Evolutionary conservation across 2,888 invertebrate genomes (phyloP).

Genomic region (Rhopalosiphum nymphaeae): DNA sequence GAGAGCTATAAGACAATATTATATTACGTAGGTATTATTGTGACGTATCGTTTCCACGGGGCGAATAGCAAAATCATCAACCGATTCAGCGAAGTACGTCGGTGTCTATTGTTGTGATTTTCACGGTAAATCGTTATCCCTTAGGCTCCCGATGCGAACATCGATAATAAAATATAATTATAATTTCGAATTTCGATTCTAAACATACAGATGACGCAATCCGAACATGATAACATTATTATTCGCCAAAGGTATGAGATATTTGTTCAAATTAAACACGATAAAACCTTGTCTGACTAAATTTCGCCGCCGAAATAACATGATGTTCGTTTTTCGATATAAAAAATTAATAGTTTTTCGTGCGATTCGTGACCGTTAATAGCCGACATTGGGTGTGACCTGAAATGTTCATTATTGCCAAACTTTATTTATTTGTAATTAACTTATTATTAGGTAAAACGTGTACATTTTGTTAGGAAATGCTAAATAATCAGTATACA

Average conservation of each 20-base stretch:
- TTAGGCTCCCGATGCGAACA: not conserved
- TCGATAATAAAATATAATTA: slow-evolving; percentile 3
- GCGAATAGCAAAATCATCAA: too few species aligned
- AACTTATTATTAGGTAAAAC: not conserved
- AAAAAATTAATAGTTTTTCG: slow-evolving; percentile 51
- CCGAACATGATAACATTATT: slow-evolving; percentile 6
- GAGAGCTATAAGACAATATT: not conserved
- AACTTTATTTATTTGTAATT: not conserved
- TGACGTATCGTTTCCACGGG: not conserved
- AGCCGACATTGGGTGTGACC: slow-evolving; percentile 24
- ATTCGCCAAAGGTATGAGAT: slow-evolving; percentile 3
- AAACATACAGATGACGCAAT: slow-evolving; percentile 27
- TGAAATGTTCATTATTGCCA: slow-evolving; percentile 22
- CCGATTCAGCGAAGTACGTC: too few species aligned
- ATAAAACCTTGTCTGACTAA: slow-evolving; percentile 29
- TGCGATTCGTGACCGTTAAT: slow-evolving; percentile 41
- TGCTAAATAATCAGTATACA: not conserved
- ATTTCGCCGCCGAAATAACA: slow-evolving; percentile 16
- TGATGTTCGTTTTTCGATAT: not conserved
- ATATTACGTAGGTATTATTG: not conserved
- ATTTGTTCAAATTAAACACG: not conserved
- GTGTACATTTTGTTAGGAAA: not conserved
- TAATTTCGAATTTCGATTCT: not conserved
- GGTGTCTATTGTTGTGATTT: not conserved
- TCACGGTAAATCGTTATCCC: not conserved